Evolutionary conservation across 2,797 vertebrate species (phyloP).

Genomic region (Xenentodon cancila): DNA sequence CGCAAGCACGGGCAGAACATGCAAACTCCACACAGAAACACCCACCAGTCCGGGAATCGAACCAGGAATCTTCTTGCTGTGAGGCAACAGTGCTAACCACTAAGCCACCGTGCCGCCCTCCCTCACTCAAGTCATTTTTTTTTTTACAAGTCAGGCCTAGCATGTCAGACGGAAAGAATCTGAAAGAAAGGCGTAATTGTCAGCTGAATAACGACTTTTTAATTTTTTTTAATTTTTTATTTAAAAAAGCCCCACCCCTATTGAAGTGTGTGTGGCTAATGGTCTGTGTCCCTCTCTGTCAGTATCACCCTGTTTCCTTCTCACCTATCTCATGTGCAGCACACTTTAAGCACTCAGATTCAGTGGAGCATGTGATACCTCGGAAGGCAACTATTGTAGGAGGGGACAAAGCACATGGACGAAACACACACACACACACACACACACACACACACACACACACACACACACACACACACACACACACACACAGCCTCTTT

Average conservation of each 20-base stretch:
- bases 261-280: background rate
- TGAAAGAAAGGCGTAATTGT: background rate
- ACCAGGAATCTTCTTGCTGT: too few relatives aligned
- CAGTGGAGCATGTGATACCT: slow-evolving; percentile 45
- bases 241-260: background rate
- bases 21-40: too few relatives aligned
- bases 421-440: slow-evolving; percentile 25
- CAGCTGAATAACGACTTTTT: background rate
- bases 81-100: too few relatives aligned
- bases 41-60: too few relatives aligned
- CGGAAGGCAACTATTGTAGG: slow-evolving; percentile 49
- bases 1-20: too few relatives aligned
- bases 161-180: background rate
- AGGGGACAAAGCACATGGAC: slow-evolving; percentile 57
- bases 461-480: background rate
- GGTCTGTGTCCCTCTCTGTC: background rate
- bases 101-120: too few relatives aligned
- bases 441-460: slow-evolving; percentile 34
- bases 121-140: too few relatives aligned
- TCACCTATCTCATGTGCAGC: slow-evolving; percentile 15
- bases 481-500: slow-evolving; percentile 48
- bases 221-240: background rate
- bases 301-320: slow-evolving; percentile 4
- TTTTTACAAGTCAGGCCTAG: too few relatives aligned
- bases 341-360: slow-evolving; percentile 33